phyloP scores from a whole-genome alignment of 2,888 invertebrate species.

The Nebria brevicollis region DNA sequence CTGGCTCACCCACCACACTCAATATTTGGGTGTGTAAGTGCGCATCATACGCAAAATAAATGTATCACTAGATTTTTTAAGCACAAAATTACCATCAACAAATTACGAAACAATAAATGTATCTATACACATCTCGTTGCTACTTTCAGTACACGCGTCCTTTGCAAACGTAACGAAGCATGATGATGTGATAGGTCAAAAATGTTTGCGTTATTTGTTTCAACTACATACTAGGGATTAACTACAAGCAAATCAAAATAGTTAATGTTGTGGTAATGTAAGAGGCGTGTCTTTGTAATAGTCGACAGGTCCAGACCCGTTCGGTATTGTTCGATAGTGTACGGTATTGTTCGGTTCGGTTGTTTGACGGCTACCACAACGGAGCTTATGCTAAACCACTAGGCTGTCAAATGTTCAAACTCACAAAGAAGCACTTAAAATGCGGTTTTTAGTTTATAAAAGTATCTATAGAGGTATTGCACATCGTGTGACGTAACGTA shows the following conservation, averaged over 20 bases:
- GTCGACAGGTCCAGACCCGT: slow-evolving; percentile 5
- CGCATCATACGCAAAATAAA: too few species aligned
- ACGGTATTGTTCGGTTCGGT: slow-evolving; percentile 39
- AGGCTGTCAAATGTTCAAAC: slow-evolving; percentile 32
- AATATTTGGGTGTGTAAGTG: too few species aligned
- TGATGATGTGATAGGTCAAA: too few species aligned
- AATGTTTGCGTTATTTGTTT: too few species aligned
- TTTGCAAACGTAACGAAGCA: too few species aligned
- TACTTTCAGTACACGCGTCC: too few species aligned
- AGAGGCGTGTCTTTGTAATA: not conserved
- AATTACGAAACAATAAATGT: too few species aligned
- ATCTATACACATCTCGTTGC: too few species aligned
- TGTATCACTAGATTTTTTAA: too few species aligned
- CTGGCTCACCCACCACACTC: too few species aligned
- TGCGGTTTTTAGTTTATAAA: slow-evolving; percentile 44
- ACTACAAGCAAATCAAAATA: not conserved
- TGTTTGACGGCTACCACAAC: slow-evolving; percentile 28
- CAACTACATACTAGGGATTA: too few species aligned
- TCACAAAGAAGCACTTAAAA: slow-evolving; percentile 46
- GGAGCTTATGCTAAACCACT: slow-evolving; percentile 38
- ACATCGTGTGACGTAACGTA: slow-evolving; percentile 27
- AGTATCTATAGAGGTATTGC: slow-evolving; percentile 41
- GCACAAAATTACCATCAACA: too few species aligned
- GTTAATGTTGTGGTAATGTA: not conserved
- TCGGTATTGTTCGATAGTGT: slow-evolving; percentile 25